Base-by-base conservation (phyloP, 37 sponge, comb jelly and placozoan genomes). In the Halichondria panicea region DNA sequence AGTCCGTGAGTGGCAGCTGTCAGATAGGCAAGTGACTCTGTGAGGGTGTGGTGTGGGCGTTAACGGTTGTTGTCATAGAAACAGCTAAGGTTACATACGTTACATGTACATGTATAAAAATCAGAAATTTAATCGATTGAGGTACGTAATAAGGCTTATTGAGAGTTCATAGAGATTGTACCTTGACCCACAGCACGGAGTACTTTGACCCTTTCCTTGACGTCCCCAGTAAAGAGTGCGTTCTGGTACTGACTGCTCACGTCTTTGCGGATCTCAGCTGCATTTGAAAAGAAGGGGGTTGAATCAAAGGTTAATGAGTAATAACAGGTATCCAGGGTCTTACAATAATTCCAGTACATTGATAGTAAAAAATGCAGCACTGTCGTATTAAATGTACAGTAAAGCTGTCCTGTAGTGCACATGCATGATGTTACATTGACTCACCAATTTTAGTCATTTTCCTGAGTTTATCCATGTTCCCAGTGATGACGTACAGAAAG, bases 381-480 rank as follows among this genome's bases (percentile, higher is more conserved):
- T n/a, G n/a, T n/a, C n/a, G n/a, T n/a, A n/a, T n/a, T n/a, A n/a
- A n/a, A n/a, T n/a, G n/a, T n/a, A n/a, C n/a, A n/a, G n/a, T n/a
- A n/a, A n/a, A n/a, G n/a, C n/a, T n/a, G n/a, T n/a, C n/a, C n/a
- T n/a, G n/a, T n/a, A n/a, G n/a, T n/a, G n/a, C n/a, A n/a, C n/a
- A n/a, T n/a, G n/a, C n/a, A n/a, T n/a, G 11, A 35, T 4, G 13
- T 8, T 46, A 28, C 42, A 7, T 7, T 13, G 7, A 67, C 77
- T 45, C 38, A 96, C 97, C 96, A 63, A 95, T 95, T 64, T 95
- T 98, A 75, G 83, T 80, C 99, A 98, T 98, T 77, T 98, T 98
- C 76, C 71, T 84, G 30, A 98, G 84, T 66, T 94, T 94, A 40
- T 95, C 95, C 41, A 72, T 80, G 82, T 98, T 98, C 1, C 99